These are phyloP conservation scores for Caiman crocodilus DNA, from an alignment of 2,797 vertebrate species.

Conservation along the genomic window DNA sequence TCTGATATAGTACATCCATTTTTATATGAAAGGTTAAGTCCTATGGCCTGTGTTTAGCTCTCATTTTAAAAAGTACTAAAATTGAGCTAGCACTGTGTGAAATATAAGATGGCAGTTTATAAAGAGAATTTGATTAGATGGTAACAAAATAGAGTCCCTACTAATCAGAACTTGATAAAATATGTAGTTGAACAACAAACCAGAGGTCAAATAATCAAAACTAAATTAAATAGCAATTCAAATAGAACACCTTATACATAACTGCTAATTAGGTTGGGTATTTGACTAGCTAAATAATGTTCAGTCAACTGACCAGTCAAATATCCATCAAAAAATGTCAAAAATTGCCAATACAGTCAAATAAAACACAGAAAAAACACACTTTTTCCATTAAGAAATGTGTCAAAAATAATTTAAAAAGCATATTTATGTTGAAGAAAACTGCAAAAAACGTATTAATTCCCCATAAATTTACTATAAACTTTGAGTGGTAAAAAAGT, in stretches of 20 bases:
- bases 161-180: constrained; percentile 45
- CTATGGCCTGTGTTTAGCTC: constrained; percentile 67
- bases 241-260: constrained; percentile 43
- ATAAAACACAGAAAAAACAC: too few relatives aligned
- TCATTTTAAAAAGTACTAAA: constrained; percentile 72
- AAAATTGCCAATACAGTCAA: too few relatives aligned
- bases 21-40: constrained; percentile 74
- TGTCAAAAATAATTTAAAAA: too few relatives aligned
- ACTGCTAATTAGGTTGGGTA: background rate
- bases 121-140: constrained; percentile 53
- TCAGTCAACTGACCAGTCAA: too few relatives aligned
- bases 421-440: too few relatives aligned
- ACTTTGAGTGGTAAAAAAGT: too few relatives aligned
- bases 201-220: constrained; percentile 67
- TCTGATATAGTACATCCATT: constrained; percentile 52
- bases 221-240: constrained; percentile 72
- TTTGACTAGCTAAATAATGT: too few relatives aligned
- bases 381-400: too few relatives aligned
- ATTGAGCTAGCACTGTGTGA: constrained; percentile 38
- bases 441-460: too few relatives aligned
- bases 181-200: constrained; percentile 48
- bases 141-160: constrained; percentile 45
- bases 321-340: too few relatives aligned
- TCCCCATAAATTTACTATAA: too few relatives aligned
- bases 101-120: constrained; percentile 66